phyloP scores from a whole-genome alignment of 2,113 vertebrate species.

The Litocranius walleri region DNA sequence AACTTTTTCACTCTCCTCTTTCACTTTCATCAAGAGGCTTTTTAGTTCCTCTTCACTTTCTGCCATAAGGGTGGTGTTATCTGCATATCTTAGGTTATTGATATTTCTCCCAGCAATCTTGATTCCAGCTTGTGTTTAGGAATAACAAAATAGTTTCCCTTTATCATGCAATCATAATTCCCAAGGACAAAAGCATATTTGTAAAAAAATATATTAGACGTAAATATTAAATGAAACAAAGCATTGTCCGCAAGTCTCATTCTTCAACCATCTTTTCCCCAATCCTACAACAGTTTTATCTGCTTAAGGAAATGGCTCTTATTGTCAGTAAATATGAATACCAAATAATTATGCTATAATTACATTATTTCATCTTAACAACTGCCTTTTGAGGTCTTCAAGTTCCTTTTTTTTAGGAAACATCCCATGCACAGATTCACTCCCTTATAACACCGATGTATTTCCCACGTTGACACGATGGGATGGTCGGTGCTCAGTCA shows the following conservation, averaged over 20 bases:
- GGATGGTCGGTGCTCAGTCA: background rate
- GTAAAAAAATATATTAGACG: conserved; percentile 70
- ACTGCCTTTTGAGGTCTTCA: background rate
- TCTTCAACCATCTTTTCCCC: conserved; percentile 46
- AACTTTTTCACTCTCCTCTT: too few relatives aligned
- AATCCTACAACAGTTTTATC: conserved; percentile 24
- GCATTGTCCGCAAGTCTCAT: conserved; percentile 55
- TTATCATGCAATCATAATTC: conserved; percentile 46
- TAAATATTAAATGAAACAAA: conserved; percentile 70
- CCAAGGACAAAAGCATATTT: conserved; percentile 69
- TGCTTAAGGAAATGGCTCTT: conserved; percentile 28
- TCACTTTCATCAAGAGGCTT: too few relatives aligned
- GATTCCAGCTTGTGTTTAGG: background rate
- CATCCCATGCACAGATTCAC: background rate
- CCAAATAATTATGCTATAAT: background rate
- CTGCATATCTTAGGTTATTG: too few relatives aligned
- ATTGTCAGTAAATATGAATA: conserved; percentile 6
- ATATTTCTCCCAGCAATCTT: too few relatives aligned
- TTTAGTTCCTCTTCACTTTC: too few relatives aligned
- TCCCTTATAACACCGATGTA: background rate
- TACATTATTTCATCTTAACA: conserved; percentile 13
- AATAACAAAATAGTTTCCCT: conserved; percentile 54
- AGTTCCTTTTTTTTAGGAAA: background rate
- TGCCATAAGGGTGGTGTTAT: too few relatives aligned
- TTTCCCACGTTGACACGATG: conserved; percentile 1